Evolutionary conservation across 2,797 vertebrate species (phyloP), one percentile per base, ranked within the genome.

Genomic region (Bradypus variegatus): DNA sequence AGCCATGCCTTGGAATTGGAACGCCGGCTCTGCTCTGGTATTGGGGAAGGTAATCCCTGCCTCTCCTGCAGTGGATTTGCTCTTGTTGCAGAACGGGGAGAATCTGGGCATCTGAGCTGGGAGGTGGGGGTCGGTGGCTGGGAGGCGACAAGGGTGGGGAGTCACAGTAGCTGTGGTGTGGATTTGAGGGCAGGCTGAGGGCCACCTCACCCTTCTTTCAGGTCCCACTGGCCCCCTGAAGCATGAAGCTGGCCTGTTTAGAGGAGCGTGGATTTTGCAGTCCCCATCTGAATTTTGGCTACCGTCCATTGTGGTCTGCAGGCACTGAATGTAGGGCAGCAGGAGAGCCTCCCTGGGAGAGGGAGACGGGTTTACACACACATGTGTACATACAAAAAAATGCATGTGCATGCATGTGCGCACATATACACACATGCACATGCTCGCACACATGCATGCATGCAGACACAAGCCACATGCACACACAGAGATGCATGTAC

Each of bases 401-500:
- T 19, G 6, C 55, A 55, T 55, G 53, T 18, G 16, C 0, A 3
- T 21, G 53, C 15, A 12, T 4, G 33, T 18, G 16, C 11, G 1
- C 15, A 6, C 12, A 38, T 2, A 19, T 21, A 58, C 8, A 58
- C 41, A 45, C 41, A 45, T 45, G 41, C 41, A 45, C 41, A 45
- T 45, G 41, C 41, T 45, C 8, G 41, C 41, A 45, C 55, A 55
- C 55, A 19, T 23, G 58, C 19, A 58, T 23, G 21, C 25, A 58
- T 21, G 21, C 58, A 58, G 4, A 19, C 18, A 55, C 18, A 16
- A 19, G 18, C 19, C 55, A 19, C 15, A 16, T 55, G 55, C 55
- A 23, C 0, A 3, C 31, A 69, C 15, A 8, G 16, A 36, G 8
- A 12, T 2, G 33, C 12, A 38, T 3, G 19, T 21, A 58, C 8